Base-by-base conservation (phyloP, 2,888 invertebrate genomes). In the Philaethria dido region DNA sequence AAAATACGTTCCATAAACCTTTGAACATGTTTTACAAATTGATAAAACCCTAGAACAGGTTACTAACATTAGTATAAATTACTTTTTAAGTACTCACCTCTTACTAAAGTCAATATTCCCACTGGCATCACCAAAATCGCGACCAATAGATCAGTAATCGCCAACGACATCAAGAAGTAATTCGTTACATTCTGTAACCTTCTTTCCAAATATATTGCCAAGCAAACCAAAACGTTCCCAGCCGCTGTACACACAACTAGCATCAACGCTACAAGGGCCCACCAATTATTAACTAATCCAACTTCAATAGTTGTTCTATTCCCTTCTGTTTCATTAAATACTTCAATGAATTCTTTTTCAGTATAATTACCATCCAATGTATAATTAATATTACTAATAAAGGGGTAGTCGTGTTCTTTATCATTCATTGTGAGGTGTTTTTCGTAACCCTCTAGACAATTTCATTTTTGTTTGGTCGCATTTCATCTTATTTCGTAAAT, bases 131-230 rank as follows among this genome's bases (percentile, higher is more conserved):
- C 99, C 75, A 99, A 93, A 25, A 98, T 94, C 50, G 98, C 98
- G 1, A 99, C 98, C 93, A 99, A 95, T 59, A 99, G 94, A 89
- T 99, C 99, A 14, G 99, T 99, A 74, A 99, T 96, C 63, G 99
- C 98, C 82, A 99, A 88, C 5, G 98, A 99, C 95, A 99, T 97
- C 80, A 99, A 94, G 84, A 99, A 99, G 87, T 98, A 99, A 89
- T 99, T 99, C 79, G 99, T 99, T 69, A 98, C 98, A 93, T 98
- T 99, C 89, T 99, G 99, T 69, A 99, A 92, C 16, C 98, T 94
- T 66, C 97, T 94, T 84, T 99, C 99, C 94, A 97, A 95, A 72
- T 96, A 95, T 78, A 99, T 98, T 25, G 99, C 99, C 76, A 98
- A 88, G 80, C 98, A 99, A 57, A 99, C 99, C 69, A 99, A 92